Percentiles rank a stretch among this genome's conserved stretches.
Evolutionary conservation across 2,113 vertebrate genomes (phyloP).

Genomic region (Lathamus discolor): DNA sequence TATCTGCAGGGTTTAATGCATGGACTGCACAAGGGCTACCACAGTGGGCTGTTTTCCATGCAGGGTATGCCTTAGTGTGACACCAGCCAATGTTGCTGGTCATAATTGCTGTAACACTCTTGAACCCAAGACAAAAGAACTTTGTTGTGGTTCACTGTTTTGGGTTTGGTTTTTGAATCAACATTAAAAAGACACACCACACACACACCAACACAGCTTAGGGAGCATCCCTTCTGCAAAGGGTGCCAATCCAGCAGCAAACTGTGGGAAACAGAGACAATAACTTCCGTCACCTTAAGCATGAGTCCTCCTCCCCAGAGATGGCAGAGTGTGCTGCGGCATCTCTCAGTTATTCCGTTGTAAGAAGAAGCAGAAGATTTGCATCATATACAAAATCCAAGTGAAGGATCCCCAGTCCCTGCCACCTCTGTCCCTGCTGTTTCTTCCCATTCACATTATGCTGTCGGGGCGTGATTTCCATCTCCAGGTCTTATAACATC

Average conservation of each 20-base stretch:
- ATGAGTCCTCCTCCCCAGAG: background rate
- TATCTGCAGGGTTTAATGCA: background rate
- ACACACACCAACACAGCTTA: rapidly evolving
- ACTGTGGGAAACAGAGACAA: background rate
- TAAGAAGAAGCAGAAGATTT: background rate
- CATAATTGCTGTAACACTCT: background rate
- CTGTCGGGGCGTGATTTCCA: rapidly evolving
- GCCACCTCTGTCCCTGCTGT: background rate
- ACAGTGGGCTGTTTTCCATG: background rate
- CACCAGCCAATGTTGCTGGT: background rate
- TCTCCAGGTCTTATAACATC: background rate
- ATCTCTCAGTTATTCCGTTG: background rate
- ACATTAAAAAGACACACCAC: background rate
- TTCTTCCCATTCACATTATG: background rate
- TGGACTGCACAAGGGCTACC: background rate
- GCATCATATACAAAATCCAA: background rate
- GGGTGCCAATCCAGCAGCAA: background rate
- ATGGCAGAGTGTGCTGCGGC: background rate
- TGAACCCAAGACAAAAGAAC: background rate
- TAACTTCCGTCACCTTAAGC: background rate
- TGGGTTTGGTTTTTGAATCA: background rate
- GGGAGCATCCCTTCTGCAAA: background rate
- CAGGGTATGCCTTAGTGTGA: background rate
- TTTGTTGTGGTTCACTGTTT: background rate
- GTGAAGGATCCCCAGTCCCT: background rate